Evolutionary conservation across 2,113 vertebrate species (phyloP).

Genomic region (Syngnathus typhle): DNA sequence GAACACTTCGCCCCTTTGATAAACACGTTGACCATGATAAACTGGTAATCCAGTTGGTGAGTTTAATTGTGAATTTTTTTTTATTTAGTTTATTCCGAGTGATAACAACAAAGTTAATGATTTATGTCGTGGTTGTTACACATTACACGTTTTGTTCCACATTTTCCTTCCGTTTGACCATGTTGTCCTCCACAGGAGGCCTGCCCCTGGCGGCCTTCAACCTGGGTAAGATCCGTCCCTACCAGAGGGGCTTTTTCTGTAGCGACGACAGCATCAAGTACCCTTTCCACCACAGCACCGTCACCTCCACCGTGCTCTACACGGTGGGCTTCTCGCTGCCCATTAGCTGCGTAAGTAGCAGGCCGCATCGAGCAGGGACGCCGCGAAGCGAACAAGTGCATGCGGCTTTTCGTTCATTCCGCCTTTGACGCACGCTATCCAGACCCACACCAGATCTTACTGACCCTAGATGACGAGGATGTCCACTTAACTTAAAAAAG

Average conservation of each 20-base stretch:
- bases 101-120: not conserved
- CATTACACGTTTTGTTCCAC: not conserved
- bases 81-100: too few relatives aligned
- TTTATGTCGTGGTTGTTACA: not conserved
- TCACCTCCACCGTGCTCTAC: constrained; percentile 87
- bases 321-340: constrained; percentile 89
- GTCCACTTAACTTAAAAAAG: constrained; percentile 41
- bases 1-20: not conserved
- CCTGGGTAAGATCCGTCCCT: constrained; percentile 92
- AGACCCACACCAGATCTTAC: not conserved
- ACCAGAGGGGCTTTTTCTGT: constrained; percentile 99
- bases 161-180: constrained; percentile 11
- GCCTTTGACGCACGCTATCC: not conserved
- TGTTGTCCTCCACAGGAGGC: constrained; percentile 84
- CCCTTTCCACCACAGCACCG: constrained; percentile 89
- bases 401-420: not conserved
- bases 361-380: not conserved
- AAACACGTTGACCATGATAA: not conserved
- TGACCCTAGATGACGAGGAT: constrained; percentile 33
- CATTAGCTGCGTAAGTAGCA: constrained; percentile 94
- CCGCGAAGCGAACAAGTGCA: not conserved
- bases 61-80: not conserved
- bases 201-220: constrained; percentile 94
- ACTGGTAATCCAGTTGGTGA: not conserved
- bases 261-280: constrained; percentile 94